Percentiles rank a stretch among this genome's conserved stretches.
Conservation (phyloP, 2,113 vertebrate genomes). For the Centropus unirufus region DNA sequence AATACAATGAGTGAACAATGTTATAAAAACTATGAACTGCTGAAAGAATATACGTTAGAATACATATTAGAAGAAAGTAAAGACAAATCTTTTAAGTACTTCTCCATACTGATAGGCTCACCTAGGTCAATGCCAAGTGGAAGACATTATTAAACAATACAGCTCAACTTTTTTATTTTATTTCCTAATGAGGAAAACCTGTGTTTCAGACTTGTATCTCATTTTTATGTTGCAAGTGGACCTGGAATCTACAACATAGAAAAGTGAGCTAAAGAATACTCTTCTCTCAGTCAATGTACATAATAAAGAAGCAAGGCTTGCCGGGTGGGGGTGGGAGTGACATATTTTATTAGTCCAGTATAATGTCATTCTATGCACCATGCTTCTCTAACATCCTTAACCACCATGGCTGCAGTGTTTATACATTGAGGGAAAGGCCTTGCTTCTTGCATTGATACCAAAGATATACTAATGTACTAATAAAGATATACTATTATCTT, state of each 20-base stretch:
- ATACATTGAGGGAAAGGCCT: not conserved
- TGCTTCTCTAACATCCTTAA: not conserved
- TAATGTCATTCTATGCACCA: not conserved
- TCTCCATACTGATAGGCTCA: not conserved
- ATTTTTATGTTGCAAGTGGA: not conserved
- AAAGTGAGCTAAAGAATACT: not conserved
- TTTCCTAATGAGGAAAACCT: not conserved
- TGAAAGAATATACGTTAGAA: not conserved
- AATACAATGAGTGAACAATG: not conserved
- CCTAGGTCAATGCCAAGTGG: not conserved
- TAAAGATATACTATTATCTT: not conserved
- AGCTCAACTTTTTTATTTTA: not conserved
- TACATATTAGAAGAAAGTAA: not conserved
- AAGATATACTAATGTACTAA: not conserved
- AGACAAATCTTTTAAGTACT: not conserved
- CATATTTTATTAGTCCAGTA: not conserved
- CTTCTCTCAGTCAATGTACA: not conserved
- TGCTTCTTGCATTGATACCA: not conserved
- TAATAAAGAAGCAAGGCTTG: not conserved
- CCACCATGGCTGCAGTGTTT: conserved; percentile 1
- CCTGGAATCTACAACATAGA: not conserved
- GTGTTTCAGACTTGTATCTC: not conserved
- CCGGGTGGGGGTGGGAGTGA: not conserved
- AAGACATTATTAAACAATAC: not conserved
- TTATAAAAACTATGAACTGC: not conserved